These are phyloP conservation scores for Distichodus sexfasciatus DNA, from an alignment of 2,797 vertebrate genomes.

Conservation along the genomic window DNA sequence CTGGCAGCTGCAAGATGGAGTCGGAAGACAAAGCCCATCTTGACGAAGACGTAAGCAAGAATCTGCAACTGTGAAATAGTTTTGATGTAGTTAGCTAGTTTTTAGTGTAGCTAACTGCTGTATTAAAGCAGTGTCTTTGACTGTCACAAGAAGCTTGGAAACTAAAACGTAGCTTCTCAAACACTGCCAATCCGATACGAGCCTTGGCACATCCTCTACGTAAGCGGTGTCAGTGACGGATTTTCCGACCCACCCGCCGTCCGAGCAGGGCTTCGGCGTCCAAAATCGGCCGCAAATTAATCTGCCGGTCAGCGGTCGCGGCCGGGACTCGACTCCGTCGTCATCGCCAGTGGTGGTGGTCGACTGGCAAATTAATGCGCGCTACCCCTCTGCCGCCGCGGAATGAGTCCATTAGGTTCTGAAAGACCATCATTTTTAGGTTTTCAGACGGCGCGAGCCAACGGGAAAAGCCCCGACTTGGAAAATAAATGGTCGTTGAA, in stretches of 20 bases:
- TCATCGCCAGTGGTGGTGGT: slow-evolving; percentile 3
- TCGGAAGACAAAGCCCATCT: too few relatives aligned
- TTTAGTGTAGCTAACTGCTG: too few relatives aligned
- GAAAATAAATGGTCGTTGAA: slow-evolving; percentile 34
- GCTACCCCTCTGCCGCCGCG: slow-evolving; percentile 17
- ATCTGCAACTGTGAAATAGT: too few relatives aligned
- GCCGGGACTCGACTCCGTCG: slow-evolving; percentile 11
- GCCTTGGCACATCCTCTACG: neutral
- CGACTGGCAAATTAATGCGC: slow-evolving; percentile 12
- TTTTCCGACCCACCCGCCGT: slow-evolving; percentile 11
- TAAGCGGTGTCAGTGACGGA: slow-evolving; percentile 24
- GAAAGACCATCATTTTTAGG: slow-evolving; percentile 33
- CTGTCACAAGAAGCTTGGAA: too few relatives aligned
- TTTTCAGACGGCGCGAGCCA: slow-evolving; percentile 17
- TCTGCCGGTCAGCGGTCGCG: neutral
- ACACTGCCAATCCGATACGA: slow-evolving; percentile 9
- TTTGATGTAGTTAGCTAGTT: too few relatives aligned
- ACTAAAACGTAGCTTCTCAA: slow-evolving; percentile 26
- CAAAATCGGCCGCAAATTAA: slow-evolving; percentile 7
- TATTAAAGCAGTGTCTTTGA: too few relatives aligned
- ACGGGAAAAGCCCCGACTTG: slow-evolving; percentile 14
- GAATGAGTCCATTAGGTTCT: slow-evolving; percentile 32
- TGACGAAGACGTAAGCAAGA: too few relatives aligned
- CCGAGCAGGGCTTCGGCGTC: neutral
- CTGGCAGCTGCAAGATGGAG: too few relatives aligned